Evolutionary conservation across 2,797 vertebrate species (phyloP), one percentile per base, ranked within the genome.

Genomic region (Xyrichtys novacula): DNA sequence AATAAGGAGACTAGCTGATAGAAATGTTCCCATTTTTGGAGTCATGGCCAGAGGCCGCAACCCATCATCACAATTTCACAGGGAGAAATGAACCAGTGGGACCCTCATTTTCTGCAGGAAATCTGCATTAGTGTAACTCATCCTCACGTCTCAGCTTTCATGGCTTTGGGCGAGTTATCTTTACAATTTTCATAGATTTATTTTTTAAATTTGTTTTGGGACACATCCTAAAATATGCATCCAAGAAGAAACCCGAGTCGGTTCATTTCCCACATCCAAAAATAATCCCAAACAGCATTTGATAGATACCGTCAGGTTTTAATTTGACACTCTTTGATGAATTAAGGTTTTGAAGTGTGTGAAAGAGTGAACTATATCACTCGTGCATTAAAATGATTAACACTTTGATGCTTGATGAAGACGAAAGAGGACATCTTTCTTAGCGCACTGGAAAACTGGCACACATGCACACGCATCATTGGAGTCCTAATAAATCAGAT

Each of bases 271-370:
- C 15, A 6, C 11, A 9, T 80, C 79, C 76, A 46, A 72, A 87
- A 83, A 85, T 79, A 85, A 63, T 67, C 71, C 22, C 49, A 20
- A 64, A 22, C 16, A 40, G 28, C 34, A 15, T 70, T 68, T 71
- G 36, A 65, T 32, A 77, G 60, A 73, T 31, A n/a, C 46, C 54
- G 48, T 80, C 67, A 52, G 53, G 26, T 56, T 64, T 58, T 69
- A 32, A 66, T 84, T 59, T 53, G 65, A 66, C 43, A 15, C 31
- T 22, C 58, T 71, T 77, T 84, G 62, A 74, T 73, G 52, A 72
- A 71, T 77, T 53, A 19, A 28, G 26, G 43, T 62, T 79, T 75
- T 78, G 69, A 85, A 78, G 74, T 55, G 49, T 47, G 36, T 55
- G 73, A 69, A 42, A 19, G 47, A 44, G 38, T 43, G 48, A 67